Evolutionary conservation across 2,797 vertebrate genomes (phyloP), one percentile per base, ranked within the genome.

Genomic region (Euthynnus affinis): DNA sequence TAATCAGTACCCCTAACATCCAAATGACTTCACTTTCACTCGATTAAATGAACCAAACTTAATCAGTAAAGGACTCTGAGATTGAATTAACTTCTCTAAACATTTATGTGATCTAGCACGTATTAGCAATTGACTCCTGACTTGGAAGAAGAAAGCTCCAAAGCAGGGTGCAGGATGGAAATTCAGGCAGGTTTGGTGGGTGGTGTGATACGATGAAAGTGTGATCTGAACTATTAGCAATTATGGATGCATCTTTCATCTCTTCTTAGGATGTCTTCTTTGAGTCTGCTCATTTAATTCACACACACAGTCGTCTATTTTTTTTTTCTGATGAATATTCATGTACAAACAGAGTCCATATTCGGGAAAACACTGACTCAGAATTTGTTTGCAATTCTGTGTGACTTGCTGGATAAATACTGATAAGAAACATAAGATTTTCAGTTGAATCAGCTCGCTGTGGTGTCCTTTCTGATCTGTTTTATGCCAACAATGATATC

Each of bases 1-100:
- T 76, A 73, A 84, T 84, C 55, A 52, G n/a, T 61, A 48, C 27
- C 57, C 13, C 61, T 22, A 20, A 12, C 62, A 57, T 64, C 68
- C 23, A 55, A 85, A 74, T 1, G 0, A 27, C 37, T 42, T 55
- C 34, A 22, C 10, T 79, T 27, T 70, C 71, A 71, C 48, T 67
- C 34, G 6, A 22, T 40, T 51, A 77, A 66, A 83, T 77, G 32
- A 72, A 40, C 58, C 25, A 10, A 67, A 23, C n/a, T 63, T 48
- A 74, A 68, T 22, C 17, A 80, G 23, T 22, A 27, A 74, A 72
- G 18, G 40, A 44, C 52, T 74, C 56, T 2, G 42, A 67, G 52
- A 48, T 3, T 23, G 9, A 37, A 53, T 40, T 15, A 68, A 14
- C 12, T 8, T 42, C 29, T 74, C 20, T 9, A 37, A 55, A 65